Evolutionary conservation across 2,888 invertebrate genomes (phyloP).

Genomic region (Tryphoninae sp.): DNA sequence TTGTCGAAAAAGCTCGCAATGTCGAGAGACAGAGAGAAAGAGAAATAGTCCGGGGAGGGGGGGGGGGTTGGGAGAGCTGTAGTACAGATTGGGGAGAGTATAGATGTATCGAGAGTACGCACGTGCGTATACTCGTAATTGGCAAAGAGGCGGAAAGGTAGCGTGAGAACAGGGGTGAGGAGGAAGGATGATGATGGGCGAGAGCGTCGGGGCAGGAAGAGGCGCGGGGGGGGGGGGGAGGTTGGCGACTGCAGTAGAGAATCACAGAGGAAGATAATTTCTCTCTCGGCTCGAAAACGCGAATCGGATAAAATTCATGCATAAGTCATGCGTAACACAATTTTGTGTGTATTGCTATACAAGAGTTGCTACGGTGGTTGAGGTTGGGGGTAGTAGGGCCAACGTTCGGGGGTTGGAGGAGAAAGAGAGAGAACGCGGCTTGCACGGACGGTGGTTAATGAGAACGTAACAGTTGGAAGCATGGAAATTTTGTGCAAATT

Average conservation of each 20-base stretch:
- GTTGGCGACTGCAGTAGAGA: conserved; percentile 3
- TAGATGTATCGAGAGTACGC: conserved; percentile 3
- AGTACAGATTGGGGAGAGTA: not conserved
- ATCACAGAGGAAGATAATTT: conserved; percentile 17
- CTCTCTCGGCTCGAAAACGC: conserved; percentile 20
- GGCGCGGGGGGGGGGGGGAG: conserved; percentile 23
- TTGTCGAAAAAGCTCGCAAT: not conserved
- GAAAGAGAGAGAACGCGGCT: not conserved
- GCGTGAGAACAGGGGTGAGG: not conserved
- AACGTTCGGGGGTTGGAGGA: too few relatives aligned
- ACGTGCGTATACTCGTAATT: not conserved
- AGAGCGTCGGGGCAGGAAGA: not conserved
- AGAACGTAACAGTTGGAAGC: conserved; percentile 48
- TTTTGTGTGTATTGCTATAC: conserved; percentile 10
- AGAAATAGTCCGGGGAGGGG: not conserved
- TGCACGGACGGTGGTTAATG: conserved; percentile 34
- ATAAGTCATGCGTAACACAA: conserved; percentile 54
- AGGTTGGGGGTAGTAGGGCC: not conserved
- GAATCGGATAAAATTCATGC: conserved; percentile 58
- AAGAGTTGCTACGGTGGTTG: not conserved
- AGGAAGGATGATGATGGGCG: too few relatives aligned
- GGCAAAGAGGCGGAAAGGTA: not conserved
- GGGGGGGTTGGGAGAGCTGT: not conserved
- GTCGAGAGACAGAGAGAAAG: not conserved
- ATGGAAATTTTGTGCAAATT: conserved; percentile 41